These are phyloP conservation scores for Diplodus sargus DNA, from an alignment of 2,797 vertebrate species.

Conservation along the genomic window DNA sequence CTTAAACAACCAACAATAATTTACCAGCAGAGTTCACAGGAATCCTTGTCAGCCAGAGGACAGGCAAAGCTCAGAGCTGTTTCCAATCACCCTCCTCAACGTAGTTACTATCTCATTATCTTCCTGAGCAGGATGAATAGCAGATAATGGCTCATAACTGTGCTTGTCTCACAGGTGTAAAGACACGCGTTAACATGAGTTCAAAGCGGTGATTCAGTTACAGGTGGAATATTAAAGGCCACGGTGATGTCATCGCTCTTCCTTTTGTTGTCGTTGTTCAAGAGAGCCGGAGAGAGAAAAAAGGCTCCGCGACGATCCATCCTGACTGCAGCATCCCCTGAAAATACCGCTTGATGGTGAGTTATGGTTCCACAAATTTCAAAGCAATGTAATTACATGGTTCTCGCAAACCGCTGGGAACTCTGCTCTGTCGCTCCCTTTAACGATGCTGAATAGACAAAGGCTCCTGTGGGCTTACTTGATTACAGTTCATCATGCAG, in stretches of 20 bases:
- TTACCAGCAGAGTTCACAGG: not conserved
- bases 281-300: conserved; percentile 30
- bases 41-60: conserved; percentile 5
- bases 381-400: conserved; percentile 74
- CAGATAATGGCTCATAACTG: conserved; percentile 61
- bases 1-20: conserved; percentile 23
- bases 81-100: conserved; percentile 3
- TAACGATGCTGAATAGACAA: conserved; percentile 58
- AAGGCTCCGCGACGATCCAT: conserved; percentile 30
- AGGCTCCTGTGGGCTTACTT: conserved; percentile 50
- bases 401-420: conserved; percentile 42
- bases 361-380: conserved; percentile 58
- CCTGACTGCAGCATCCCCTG: conserved; percentile 37
- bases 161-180: conserved; percentile 46
- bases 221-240: conserved; percentile 41
- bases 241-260: not conserved
- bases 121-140: conserved; percentile 54
- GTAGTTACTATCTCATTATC: conserved; percentile 32
- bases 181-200: conserved; percentile 31
- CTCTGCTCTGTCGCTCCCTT: conserved; percentile 38
- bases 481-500: conserved; percentile 63
- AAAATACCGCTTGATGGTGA: conserved; percentile 54
- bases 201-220: conserved; percentile 47
- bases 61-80: conserved; percentile 8
- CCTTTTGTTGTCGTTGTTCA: not conserved